Evolutionary conservation across 2,113 vertebrate genomes (phyloP).

Genomic region (Rhynchopsitta pachyrhyncha): DNA sequence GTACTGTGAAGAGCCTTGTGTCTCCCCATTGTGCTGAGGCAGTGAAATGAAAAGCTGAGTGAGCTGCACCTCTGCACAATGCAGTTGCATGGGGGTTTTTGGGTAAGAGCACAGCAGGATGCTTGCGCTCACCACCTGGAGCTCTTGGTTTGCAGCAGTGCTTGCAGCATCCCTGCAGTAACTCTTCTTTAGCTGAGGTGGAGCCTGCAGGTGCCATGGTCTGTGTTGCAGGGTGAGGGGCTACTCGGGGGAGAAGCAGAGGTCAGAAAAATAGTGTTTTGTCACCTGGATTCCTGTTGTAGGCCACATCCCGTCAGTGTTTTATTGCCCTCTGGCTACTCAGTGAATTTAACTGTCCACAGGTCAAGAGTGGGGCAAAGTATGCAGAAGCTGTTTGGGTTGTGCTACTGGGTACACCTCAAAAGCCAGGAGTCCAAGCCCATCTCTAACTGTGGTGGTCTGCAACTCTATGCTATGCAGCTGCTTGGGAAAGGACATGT

Average conservation of each 20-base stretch:
- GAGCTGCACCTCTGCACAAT: background rate
- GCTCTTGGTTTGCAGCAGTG: background rate
- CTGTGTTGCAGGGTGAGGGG: background rate
- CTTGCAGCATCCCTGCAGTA: background rate
- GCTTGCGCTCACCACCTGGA: background rate
- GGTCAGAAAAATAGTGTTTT: background rate
- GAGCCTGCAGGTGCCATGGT: background rate
- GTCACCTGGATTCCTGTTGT: background rate
- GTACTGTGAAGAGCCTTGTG: background rate
- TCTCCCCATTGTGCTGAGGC: background rate
- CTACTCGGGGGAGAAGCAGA: background rate
- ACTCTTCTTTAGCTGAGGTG: fast-evolving
- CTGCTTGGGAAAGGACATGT: background rate
- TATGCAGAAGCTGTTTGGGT: background rate
- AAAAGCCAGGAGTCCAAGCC: background rate
- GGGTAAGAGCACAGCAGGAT: background rate
- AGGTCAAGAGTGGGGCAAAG: background rate
- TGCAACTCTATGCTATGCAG: background rate
- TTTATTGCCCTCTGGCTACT: background rate
- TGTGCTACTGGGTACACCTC: background rate
- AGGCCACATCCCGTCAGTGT: background rate
- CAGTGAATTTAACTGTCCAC: background rate
- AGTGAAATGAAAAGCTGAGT: background rate
- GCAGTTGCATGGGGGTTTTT: background rate
- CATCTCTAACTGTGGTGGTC: background rate